phyloP scores from a whole-genome alignment of 1,140 invertebrate species.

The Parasteatoda tepidariorum region DNA sequence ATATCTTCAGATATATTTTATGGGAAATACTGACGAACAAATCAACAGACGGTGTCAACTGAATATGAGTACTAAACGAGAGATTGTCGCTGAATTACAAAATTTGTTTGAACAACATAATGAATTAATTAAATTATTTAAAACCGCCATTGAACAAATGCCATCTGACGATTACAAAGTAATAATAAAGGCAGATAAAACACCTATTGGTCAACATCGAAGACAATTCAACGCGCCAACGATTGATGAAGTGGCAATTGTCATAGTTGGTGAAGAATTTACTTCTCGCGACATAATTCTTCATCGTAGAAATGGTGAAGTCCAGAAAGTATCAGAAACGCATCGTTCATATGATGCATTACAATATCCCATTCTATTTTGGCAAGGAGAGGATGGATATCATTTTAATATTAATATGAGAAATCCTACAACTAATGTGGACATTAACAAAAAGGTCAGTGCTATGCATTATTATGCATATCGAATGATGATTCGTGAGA shows the following conservation, averaged over 20 bases:
- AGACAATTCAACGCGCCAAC: constrained; percentile 63
- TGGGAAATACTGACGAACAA: not conserved
- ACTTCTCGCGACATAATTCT: not conserved
- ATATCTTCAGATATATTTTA: constrained; percentile 22
- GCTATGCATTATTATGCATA: too few species aligned
- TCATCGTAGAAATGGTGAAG: not conserved
- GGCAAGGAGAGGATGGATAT: too few species aligned
- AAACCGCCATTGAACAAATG: constrained; percentile 19
- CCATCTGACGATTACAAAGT: constrained; percentile 35
- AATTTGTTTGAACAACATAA: not conserved
- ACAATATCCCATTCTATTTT: too few species aligned
- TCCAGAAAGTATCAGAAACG: too few species aligned
- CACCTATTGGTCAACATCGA: constrained; percentile 61
- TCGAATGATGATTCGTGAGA: too few species aligned
- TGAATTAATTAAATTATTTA: constrained; percentile 7
- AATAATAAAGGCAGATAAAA: constrained; percentile 63
- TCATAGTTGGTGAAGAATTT: constrained; percentile 63
- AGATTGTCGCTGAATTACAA: not conserved
- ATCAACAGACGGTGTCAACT: not conserved
- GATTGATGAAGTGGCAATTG: constrained; percentile 64
- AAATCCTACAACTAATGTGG: too few species aligned
- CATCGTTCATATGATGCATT: too few species aligned
- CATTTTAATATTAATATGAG: too few species aligned
- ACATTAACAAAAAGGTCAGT: too few species aligned
- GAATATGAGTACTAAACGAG: not conserved